Evolutionary conservation across 2,888 invertebrate genomes (phyloP), one percentile per base, ranked within the genome.

Genomic region (Chouioia cunea): DNA sequence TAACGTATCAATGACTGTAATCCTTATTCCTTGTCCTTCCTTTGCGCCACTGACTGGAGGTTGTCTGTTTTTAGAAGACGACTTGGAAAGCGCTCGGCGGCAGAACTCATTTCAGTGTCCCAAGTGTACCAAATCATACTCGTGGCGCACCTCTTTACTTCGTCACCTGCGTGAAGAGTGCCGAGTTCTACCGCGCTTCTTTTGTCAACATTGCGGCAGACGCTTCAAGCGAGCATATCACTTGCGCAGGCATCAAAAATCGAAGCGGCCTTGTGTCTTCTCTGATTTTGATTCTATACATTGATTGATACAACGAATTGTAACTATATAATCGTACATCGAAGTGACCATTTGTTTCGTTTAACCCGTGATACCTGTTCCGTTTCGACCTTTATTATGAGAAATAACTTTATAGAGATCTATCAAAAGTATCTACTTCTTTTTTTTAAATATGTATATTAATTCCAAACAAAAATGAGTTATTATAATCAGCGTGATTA

Each of bases 151-250:
- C 14, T 81, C 80, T 10, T 64, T 82, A 60, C 76, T 76, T 65
- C 79, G 82, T 18, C 85, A 83, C 71, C 75, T 79, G 36, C 75
- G 80, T 16, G 77, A 85, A 63, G 74, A 67, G 27, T 87, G 88
- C 70, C 86, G 86, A 8, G 83, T 83, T 64, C 81, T 83, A 54
- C 84, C 86, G 2, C 81, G 81, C 73, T 87, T 86, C 76, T 76
- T 74, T 36, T 87, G 87, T 73, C 77, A 81, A 8, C 60, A 81
- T 18, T 87, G 86, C 75, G 73, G 73, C 43, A 78, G 79, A 57
- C 81, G 80, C 60, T 77, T 80, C 27, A 83, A 82, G 69, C 79
- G 81, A 57, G 70, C 73, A 18, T 73, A 73, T 14, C 73, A 73
- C 12, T 43, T 73, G 23, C 73, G 70, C 54, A 70, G 73, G 46